These are phyloP conservation scores for Malurus cyaneus DNA, from an alignment of 2,113 vertebrate genomes.

Conservation along the genomic window DNA sequence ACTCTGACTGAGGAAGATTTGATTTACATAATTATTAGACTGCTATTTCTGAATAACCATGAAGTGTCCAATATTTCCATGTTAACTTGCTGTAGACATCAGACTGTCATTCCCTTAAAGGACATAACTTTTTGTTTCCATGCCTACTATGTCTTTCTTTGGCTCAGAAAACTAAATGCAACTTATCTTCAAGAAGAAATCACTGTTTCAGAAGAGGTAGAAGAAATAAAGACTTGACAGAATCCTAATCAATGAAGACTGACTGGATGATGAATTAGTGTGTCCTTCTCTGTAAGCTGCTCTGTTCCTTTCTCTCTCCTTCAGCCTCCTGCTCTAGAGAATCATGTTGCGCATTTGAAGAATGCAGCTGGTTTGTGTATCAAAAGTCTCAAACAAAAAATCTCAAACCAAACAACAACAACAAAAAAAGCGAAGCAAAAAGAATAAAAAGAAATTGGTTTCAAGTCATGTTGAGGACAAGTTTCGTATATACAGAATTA, in stretches of 20 bases:
- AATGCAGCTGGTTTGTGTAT: not conserved
- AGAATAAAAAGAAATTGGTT: not conserved
- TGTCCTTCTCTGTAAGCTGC: not conserved
- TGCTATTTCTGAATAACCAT: not conserved
- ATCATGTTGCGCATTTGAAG: not conserved
- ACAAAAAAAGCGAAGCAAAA: not conserved
- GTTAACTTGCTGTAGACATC: not conserved
- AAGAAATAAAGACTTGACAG: not conserved
- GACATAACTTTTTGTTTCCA: not conserved
- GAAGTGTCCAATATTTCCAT: not conserved
- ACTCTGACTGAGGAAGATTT: not conserved
- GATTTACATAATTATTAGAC: slow-evolving; percentile 13
- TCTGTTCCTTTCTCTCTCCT: not conserved
- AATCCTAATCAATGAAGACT: not conserved
- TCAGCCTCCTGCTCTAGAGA: not conserved
- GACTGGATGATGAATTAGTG: not conserved
- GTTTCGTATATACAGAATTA: not conserved
- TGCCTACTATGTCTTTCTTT: not conserved
- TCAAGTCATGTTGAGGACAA: not conserved
- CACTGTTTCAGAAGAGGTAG: not conserved
- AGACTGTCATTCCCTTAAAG: not conserved
- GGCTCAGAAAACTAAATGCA: not conserved
- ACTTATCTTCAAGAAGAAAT: not conserved
- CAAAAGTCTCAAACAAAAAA: not conserved
- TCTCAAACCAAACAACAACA: not conserved